phyloP scores from a whole-genome alignment of 2,888 invertebrate genomes.

The Urechis unicinctus region DNA sequence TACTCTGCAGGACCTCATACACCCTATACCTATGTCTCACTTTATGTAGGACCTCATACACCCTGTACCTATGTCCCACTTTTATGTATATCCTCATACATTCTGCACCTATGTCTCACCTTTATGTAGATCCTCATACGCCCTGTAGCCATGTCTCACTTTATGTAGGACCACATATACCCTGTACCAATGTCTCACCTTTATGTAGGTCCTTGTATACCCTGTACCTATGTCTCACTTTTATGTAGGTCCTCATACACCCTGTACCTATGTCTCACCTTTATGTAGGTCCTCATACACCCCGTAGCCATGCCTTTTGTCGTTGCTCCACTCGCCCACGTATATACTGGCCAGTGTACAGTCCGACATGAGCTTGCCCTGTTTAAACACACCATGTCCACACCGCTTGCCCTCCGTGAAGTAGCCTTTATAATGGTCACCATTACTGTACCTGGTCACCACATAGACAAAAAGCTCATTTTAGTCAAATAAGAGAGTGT shows the following conservation, averaged over 20 bases:
- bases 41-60: no score
- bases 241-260: no score
- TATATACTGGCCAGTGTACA: conserved; percentile 59
- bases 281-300: conserved; percentile 79
- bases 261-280: conserved; percentile 53
- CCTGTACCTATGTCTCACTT: no score
- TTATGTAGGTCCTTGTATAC: no score
- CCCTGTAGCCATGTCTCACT: conserved; percentile 82
- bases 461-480: conserved; percentile 6
- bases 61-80: no score
- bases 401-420: conserved; percentile 77
- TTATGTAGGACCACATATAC: no score
- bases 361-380: conserved; percentile 64
- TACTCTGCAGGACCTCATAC: no score
- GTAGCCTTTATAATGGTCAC: conserved; percentile 78
- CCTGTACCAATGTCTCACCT: no score
- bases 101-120: conserved; percentile 55
- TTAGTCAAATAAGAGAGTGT: no score
- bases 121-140: conserved; percentile 76
- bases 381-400: conserved; percentile 77
- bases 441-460: conserved; percentile 59
- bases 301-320: conserved; percentile 77
- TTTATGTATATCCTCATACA: no score
- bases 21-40: no score
- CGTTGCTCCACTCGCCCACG: conserved; percentile 80